Conservation (phyloP, 2,888 invertebrate genomes). For the Capitulum mitella region DNA sequence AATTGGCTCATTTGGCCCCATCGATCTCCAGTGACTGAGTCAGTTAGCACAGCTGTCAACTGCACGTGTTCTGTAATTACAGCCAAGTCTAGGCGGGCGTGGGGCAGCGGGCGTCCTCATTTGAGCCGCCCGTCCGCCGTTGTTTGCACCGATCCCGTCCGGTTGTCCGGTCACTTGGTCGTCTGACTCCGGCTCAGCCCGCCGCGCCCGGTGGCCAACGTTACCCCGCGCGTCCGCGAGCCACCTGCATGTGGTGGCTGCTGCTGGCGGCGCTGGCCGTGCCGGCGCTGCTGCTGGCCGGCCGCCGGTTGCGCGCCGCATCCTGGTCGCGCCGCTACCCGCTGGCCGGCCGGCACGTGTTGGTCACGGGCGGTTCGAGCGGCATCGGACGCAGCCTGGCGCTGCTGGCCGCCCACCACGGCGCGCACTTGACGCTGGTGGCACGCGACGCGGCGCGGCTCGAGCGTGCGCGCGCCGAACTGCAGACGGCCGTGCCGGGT, state of each 20-base stretch:
- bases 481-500: conserved; percentile 40
- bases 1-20: background rate
- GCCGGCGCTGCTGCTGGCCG: background rate
- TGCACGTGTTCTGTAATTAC: background rate
- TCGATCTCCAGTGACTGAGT: background rate
- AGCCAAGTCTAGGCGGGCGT: too few species aligned
- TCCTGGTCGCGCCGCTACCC: background rate
- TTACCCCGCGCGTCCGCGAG: background rate
- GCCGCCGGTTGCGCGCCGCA: background rate
- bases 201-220: too few species aligned
- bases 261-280: background rate
- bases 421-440: conserved; percentile 83
- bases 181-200: background rate
- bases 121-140: too few species aligned
- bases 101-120: too few species aligned
- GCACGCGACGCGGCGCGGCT: conserved; percentile 70
- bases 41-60: background rate
- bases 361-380: conserved; percentile 89
- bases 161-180: background rate
- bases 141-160: background rate
- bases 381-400: conserved; percentile 87
- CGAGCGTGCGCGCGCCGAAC: conserved; percentile 55
- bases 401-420: conserved; percentile 63
- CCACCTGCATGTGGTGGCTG: background rate
- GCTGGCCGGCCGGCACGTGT: conserved; percentile 28